Conservation (phyloP, 2,797 vertebrate species). For the Poeciliopsis turneri region DNA sequence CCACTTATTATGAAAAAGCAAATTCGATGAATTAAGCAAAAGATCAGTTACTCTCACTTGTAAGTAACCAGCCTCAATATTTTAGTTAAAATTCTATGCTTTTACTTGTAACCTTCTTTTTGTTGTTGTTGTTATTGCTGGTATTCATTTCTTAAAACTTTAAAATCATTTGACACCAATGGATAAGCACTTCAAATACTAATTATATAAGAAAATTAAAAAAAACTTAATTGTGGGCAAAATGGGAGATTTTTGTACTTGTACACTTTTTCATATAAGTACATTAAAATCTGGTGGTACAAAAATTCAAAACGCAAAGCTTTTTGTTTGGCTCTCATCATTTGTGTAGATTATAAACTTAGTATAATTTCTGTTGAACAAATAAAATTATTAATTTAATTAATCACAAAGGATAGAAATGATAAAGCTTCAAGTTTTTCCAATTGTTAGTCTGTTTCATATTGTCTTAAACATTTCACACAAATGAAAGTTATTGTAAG, state of each 20-base stretch:
- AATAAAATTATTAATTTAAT: not conserved
- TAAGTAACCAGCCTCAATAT: not conserved
- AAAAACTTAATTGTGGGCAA: not conserved
- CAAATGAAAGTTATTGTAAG: not conserved
- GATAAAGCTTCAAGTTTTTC: not conserved
- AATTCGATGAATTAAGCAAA: not conserved
- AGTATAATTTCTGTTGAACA: not conserved
- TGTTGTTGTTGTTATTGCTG: not conserved
- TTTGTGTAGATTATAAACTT: too few species aligned
- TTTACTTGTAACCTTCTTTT: not conserved
- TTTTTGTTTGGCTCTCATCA: not conserved
- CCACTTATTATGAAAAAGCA: not conserved
- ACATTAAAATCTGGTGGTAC: not conserved
- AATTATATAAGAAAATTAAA: not conserved
- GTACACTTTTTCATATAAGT: not conserved
- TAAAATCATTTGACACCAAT: not conserved
- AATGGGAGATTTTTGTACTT: not conserved
- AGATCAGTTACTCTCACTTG: not conserved
- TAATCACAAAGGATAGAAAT: not conserved
- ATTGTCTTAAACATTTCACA: not conserved
- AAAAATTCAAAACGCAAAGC: not conserved
- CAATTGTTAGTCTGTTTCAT: not conserved
- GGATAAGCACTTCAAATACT: not conserved
- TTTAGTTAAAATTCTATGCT: not conserved
- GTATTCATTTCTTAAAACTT: not conserved